Percentiles rank a stretch among this genome's conserved stretches.
These are phyloP conservation scores for Lycophotia porphyrea DNA, from an alignment of 2,888 invertebrate genomes.

Conservation along the genomic window DNA sequence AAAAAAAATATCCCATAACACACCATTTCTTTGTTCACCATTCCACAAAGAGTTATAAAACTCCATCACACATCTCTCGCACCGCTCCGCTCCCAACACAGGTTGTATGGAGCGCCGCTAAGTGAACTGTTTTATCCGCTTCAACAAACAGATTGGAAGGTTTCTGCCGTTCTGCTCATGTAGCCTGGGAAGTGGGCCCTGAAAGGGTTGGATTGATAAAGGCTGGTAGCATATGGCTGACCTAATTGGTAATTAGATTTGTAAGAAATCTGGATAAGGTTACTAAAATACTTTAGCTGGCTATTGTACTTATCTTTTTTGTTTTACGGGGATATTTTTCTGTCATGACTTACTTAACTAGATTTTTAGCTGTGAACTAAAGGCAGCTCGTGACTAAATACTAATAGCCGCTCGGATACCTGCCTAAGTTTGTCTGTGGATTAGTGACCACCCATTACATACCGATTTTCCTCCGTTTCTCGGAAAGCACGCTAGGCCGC, in stretches of 20 bases:
- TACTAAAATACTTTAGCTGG: background rate
- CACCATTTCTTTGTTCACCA: background rate
- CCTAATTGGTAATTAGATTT: conserved; percentile 32
- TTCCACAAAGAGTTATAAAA: background rate
- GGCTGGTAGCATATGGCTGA: conserved; percentile 9
- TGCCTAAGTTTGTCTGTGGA: too few species aligned
- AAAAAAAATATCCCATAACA: background rate
- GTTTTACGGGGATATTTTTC: background rate
- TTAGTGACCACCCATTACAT: too few species aligned
- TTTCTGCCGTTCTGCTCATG: conserved; percentile 24
- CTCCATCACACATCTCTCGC: background rate
- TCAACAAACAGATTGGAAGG: conserved; percentile 36
- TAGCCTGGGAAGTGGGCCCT: conserved; percentile 26
- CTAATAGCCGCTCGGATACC: too few species aligned
- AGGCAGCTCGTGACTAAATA: background rate
- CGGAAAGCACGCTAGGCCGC: too few species aligned
- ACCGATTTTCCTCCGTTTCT: too few species aligned
- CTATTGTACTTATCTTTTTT: background rate
- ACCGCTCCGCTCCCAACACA: conserved; percentile 19
- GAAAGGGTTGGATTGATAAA: conserved; percentile 51
- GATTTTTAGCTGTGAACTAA: background rate
- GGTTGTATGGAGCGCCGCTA: background rate
- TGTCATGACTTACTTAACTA: background rate
- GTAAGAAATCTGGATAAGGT: background rate
- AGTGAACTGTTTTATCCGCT: conserved; percentile 39